Evolutionary conservation across 2,113 vertebrate species (phyloP).

Genomic region (Hyla sarda): DNA sequence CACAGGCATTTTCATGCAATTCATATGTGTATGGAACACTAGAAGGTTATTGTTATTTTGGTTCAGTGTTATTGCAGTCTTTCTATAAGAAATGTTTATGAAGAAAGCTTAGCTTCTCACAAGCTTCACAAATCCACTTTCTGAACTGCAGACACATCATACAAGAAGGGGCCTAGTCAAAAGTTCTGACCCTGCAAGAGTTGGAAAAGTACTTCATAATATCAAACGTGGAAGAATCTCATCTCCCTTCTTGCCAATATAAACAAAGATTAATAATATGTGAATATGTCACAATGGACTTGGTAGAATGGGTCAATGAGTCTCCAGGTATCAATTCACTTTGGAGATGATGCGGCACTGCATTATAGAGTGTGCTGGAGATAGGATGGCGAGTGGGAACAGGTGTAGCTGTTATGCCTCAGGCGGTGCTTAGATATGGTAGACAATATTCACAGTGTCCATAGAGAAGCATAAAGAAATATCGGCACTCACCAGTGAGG

Average conservation of each 20-base stretch:
- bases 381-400: no score
- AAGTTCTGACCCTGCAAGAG: background rate
- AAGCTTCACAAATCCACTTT: background rate
- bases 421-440: no score
- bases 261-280: background rate
- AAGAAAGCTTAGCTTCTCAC: slow-evolving; percentile 20
- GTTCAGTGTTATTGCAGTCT: slow-evolving; percentile 23
- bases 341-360: no score
- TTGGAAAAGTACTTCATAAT: background rate
- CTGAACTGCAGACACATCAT: background rate
- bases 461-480: no score
- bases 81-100: background rate
- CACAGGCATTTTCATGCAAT: slow-evolving; percentile 64
- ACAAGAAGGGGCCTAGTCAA: slow-evolving; percentile 4
- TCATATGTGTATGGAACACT: slow-evolving; percentile 56
- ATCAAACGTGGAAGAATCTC: slow-evolving; percentile 3
- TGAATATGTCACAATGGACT: background rate
- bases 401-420: no score
- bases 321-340: background rate
- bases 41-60: slow-evolving; percentile 28
- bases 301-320: background rate
- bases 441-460: no score
- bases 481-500: no score
- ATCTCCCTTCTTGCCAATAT: background rate
- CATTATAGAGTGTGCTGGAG: no score